Evolutionary conservation across 2,797 vertebrate genomes (phyloP), one percentile per base, ranked within the genome.

Genomic region (Eutrigla gurnardus): DNA sequence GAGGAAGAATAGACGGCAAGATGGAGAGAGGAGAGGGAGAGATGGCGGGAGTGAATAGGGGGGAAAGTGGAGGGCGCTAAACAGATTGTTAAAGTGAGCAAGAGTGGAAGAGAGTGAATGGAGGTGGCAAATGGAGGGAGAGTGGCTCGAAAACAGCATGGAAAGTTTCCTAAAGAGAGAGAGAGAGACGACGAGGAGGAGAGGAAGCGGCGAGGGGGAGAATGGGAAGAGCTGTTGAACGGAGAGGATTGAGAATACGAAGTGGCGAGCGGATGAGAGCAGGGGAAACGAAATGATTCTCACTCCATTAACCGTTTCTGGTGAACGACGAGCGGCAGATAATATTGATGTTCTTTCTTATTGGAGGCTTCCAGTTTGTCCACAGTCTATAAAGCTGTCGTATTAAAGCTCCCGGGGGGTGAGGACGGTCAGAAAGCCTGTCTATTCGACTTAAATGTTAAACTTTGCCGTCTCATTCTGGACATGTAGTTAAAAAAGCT

Each of bases 31-130:
- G 84, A 63, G 73, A 60, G 77, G 4, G 52, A 53, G 62, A 77
- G 67, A 66, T 61, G 62, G 67, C 43, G 74, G 78, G 80, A 86
- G 84, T 79, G 88, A 86, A 83, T 75, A 50, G 35, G 59, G 35
- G 45, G 33, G 59, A 33, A 61, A 75, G 78, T 58, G 73, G 78
- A 80, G 83, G 37, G 65, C 73, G 80, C 59, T 62, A 74, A 86
- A 83, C 78, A 68, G 91, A 89, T 84, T 83, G 83, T 89, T 87
- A 77, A 78, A 90, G 84, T 78, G 84, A 86, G 79, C 60, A 55
- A 75, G 84, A 88, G 86, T 75, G 83, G 70, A 75, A 72, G 73
- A 59, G 75, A 75, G 80, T 89, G 91, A 91, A 89, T 83, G 46
- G 70, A 81, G 81, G 83, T 75, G 69, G 77, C 74, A 81, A 91